These are phyloP conservation scores for Sinocyclocheilus anophthalmus DNA, from an alignment of 2,113 vertebrate species.

Conservation along the genomic window DNA sequence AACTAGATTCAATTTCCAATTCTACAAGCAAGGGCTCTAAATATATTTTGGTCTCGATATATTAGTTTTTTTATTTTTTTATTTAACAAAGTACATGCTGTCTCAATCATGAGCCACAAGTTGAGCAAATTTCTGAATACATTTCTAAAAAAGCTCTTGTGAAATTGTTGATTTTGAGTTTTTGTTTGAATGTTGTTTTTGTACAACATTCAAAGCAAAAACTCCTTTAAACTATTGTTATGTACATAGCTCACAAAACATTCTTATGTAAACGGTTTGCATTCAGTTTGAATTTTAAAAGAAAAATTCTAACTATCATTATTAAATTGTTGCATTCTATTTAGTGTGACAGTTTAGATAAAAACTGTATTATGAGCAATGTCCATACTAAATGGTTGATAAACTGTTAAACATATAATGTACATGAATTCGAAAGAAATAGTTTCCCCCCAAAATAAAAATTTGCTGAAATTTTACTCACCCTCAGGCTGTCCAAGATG, in stretches of 20 bases:
- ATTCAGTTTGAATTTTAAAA: background rate
- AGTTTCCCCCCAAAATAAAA: background rate
- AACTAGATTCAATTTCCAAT: conserved; percentile 39
- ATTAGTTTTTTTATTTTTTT: background rate
- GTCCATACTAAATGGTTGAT: background rate
- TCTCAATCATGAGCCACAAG: background rate
- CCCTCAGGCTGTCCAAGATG: background rate
- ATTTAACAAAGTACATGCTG: background rate
- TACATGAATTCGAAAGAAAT: background rate
- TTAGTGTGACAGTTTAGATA: background rate
- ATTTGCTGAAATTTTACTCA: background rate
- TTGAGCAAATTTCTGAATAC: background rate
- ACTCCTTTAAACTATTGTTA: background rate
- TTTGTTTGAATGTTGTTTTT: background rate
- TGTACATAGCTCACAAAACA: background rate
- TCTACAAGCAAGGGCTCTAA: conserved; percentile 50
- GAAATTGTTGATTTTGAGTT: too few relatives aligned
- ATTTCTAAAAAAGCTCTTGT: background rate
- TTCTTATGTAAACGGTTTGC: background rate
- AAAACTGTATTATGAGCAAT: background rate
- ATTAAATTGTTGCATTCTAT: background rate
- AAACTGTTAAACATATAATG: background rate
- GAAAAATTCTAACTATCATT: background rate
- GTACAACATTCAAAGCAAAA: background rate
- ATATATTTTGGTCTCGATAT: conserved; percentile 70